A percentile compares a stretch with the other conserved stretches of the same genome.
Conservation (phyloP, 2,113 vertebrate genomes). For the Arizona elegans region DNA sequence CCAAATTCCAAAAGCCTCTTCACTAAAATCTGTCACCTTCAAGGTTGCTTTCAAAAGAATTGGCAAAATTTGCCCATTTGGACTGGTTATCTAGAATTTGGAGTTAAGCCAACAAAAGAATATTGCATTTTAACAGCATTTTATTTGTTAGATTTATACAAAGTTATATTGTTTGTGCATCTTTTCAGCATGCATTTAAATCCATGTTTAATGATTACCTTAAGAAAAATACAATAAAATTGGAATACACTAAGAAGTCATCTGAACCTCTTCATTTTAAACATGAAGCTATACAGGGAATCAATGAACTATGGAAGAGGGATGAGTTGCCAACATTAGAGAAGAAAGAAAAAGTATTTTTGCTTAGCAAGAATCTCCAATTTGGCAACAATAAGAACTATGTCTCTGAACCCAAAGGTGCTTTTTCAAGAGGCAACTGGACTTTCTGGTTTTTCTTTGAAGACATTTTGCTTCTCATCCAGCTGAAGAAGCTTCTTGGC, state of each 20-base stretch:
- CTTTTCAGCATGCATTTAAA: not conserved
- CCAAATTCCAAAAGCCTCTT: not conserved
- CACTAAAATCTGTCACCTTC: not conserved
- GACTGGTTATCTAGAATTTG: not conserved
- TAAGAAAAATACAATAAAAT: not conserved
- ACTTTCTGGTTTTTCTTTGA: too few species aligned
- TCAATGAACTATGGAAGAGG: not conserved
- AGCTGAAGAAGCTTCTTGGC: too few species aligned
- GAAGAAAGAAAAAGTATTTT: not conserved
- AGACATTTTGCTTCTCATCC: too few species aligned
- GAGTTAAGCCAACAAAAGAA: not conserved
- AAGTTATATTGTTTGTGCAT: not conserved
- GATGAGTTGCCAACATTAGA: not conserved
- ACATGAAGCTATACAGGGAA: not conserved
- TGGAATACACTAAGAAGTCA: not conserved
- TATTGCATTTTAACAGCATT: not conserved
- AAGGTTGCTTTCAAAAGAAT: not conserved
- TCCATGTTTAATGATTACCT: not conserved
- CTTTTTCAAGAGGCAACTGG: too few species aligned
- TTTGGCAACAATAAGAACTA: not conserved
- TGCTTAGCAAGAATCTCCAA: not conserved
- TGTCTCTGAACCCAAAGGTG: not conserved
- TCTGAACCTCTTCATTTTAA: not conserved
- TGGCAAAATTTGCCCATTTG: not conserved
- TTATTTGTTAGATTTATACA: not conserved